Base-by-base conservation (phyloP, 2,797 vertebrate species). In the Myotis planiceps region DNA sequence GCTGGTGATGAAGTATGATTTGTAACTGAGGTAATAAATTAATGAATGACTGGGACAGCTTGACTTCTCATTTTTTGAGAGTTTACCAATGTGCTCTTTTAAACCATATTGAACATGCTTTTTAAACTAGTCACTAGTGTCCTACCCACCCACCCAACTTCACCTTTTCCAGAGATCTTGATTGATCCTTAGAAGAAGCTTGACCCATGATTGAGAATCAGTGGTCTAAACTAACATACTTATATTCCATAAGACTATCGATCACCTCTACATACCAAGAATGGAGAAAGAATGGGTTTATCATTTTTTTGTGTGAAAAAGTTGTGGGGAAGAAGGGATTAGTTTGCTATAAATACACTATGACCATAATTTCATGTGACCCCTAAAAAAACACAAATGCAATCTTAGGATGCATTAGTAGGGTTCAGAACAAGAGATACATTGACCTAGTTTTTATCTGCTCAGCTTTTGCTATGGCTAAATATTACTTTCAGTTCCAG, bases 51-150 rank as follows among this genome's bases (percentile, higher is more conserved):
- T 47, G 15, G 42, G 58, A 82, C 8, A 55, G 14, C 5, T 68
- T 92, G 19, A 60, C 53, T 58, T 95, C 71, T 78, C 81, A 68
- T 84, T 83, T 93, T 21, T 29, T 76, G 42, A 75, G 71, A 80
- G 9, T 63, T 96, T 58, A 27, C 39, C 34, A 81, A 27, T 42
- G 1, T 34, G 10, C 19, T 65, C 49, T 94, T 58, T 81, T 27
- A 88, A 87, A 19, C 6, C 8, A 34, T 76, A 66, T 39, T 78
- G 5, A 68, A 55, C 58, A 69, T 63, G 39, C 47, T 86, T 90
- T 79, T 93, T 53, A 75, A 92, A 79, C 7, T 60, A 58, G 27
- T 88, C 47, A 65, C 1, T 4, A 37, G 2, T 92, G 29, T 79
- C n/a, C 34, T n/a, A 39, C 79, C 68, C 27, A 39, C 47, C 15